Evolutionary conservation across 2,113 vertebrate species (phyloP).

Genomic region (Polyodon spathula): DNA sequence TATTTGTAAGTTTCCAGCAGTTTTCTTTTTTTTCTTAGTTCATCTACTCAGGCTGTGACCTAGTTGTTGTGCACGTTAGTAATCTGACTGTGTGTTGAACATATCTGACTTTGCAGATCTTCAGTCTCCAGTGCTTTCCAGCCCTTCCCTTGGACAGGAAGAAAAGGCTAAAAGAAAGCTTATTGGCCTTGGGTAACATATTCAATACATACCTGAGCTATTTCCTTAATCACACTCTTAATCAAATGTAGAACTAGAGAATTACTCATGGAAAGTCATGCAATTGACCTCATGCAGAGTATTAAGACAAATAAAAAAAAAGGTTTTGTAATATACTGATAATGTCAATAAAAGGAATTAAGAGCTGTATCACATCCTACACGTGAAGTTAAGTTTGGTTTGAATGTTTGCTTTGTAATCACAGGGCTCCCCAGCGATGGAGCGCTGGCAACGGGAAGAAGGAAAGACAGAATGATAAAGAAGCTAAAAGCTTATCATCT

Average conservation of each 20-base stretch:
- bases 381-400: too few species aligned
- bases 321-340: too few species aligned
- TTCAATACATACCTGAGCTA: conserved; percentile 12
- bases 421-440: conserved; percentile 56
- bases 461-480: conserved; percentile 52
- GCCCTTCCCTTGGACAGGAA: conserved; percentile 47
- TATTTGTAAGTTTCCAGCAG: too few species aligned
- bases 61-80: background rate
- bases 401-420: conserved; percentile 27
- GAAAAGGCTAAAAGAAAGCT: conserved; percentile 60
- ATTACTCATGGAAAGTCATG: too few species aligned
- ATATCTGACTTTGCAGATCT: conserved; percentile 26
- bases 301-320: too few species aligned
- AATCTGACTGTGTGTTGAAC: background rate
- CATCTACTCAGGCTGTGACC: background rate
- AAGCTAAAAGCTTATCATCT: conserved; percentile 47
- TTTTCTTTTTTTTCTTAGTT: too few species aligned
- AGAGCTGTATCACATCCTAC: too few species aligned
- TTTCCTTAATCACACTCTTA: too few species aligned
- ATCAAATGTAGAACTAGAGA: too few species aligned
- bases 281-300: too few species aligned
- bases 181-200: conserved; percentile 64
- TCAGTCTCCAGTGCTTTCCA: conserved; percentile 44
- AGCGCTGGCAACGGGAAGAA: conserved; percentile 59
- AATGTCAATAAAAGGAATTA: too few species aligned